Conservation (phyloP, 2,113 vertebrate species). For the Sinosuthora webbiana region DNA sequence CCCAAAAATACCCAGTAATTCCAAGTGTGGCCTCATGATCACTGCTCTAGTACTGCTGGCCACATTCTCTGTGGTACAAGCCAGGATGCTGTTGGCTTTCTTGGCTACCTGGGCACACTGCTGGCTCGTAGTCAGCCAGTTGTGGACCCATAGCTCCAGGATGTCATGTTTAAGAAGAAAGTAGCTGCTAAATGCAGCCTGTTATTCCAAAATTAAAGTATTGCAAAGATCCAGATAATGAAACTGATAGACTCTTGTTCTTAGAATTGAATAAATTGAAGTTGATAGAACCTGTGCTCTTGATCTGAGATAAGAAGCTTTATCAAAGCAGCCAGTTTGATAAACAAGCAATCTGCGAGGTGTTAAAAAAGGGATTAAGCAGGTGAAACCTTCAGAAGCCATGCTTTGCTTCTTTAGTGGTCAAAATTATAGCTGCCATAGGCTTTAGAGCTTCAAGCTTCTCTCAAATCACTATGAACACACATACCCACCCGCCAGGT, state of each 20-base stretch:
- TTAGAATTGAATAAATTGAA: neutral
- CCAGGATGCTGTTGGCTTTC: neutral
- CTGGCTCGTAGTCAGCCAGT: neutral
- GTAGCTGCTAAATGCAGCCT: neutral
- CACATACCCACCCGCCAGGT: neutral
- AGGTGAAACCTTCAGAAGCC: neutral
- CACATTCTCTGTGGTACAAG: neutral
- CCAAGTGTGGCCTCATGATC: too few species aligned
- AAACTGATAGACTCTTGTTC: neutral
- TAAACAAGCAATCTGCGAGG: neutral
- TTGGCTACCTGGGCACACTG: neutral
- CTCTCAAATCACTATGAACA: neutral
- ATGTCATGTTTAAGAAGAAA: neutral
- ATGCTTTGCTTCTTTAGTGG: neutral
- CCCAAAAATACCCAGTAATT: neutral
- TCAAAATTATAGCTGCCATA: neutral
- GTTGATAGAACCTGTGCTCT: neutral
- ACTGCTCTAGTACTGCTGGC: neutral
- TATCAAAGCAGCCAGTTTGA: slow-evolving; percentile 14
- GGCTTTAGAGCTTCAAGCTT: neutral
- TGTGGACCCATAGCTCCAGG: accelerated
- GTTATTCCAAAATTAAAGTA: neutral
- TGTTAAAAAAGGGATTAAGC: slow-evolving; percentile 13
- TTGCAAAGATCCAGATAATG: neutral
- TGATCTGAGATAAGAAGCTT: slow-evolving; percentile 12